Base-by-base conservation (phyloP, 1,140 invertebrate genomes). In the Hyphantria cunea region DNA sequence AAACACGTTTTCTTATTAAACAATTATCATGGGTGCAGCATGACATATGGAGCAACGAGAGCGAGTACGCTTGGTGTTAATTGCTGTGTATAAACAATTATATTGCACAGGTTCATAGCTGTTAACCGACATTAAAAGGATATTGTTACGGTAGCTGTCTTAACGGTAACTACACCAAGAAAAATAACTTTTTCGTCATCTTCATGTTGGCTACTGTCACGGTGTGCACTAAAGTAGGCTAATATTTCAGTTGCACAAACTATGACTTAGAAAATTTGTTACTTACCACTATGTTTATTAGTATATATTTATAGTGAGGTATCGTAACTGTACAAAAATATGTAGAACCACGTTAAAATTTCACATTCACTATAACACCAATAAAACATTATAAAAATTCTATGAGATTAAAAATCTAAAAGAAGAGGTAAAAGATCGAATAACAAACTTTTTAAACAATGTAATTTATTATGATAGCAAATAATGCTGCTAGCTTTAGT, bases 31-130 rank as follows among this genome's bases (percentile, higher is more conserved):
- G 47, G 15, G 13, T 34, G 7, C 10, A 42, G 11, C 31, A 47
- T n/a, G 44, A 58, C 55, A 33, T 51, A 51, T 41, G 34, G 56
- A 58, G 55, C 34, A 58, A 42, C 56, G 48, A 60, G 56, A 60
- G 37, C 56, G 56, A 60, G n/a, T 12, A 44, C 12, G 37, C 42
- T 32, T 13, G n/a, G 37, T 33, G 56, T n/a, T 51, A 51, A 60
- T 60, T 42, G 47, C 39, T 9, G 39, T 47, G 56, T 60, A n/a
- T n/a, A 60, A 51, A 60, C 48, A 60, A 60, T 51, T 60, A 60
- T 60, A 41, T 42, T 41, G 55, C 49, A 59, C 55, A 51, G 51
- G 47, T 51, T 60, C 55, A 51, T 60, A 60, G 48, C 56, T 50
- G 48, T 51, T 60, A 47, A 32, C 55, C 56, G 56, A 60, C 56